Evolutionary conservation across 2,113 vertebrate species (phyloP).

Genomic region (Amazona vittata): DNA sequence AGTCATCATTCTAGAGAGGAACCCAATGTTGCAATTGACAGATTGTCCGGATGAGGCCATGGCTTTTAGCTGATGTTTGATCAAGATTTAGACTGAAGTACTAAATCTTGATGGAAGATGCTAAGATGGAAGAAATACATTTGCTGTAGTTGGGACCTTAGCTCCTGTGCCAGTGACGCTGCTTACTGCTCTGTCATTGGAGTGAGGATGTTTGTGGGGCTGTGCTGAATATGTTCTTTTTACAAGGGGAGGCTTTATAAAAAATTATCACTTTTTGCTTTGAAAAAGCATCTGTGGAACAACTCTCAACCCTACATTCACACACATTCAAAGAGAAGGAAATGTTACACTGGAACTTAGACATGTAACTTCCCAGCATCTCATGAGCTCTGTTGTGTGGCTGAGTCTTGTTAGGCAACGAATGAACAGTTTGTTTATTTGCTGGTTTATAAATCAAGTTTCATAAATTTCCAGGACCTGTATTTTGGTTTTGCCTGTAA

Average conservation of each 20-base stretch:
- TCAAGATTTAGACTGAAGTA: not conserved
- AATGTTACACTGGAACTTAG: not conserved
- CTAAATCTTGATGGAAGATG: not conserved
- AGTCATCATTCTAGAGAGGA: not conserved
- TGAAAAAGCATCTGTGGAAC: not conserved
- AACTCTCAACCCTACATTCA: not conserved
- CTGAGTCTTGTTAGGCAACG: not conserved
- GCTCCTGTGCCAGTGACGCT: not conserved
- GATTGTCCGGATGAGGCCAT: not conserved
- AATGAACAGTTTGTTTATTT: not conserved
- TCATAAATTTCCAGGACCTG: not conserved
- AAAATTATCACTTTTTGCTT: not conserved
- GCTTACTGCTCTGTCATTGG: not conserved
- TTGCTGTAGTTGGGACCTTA: not conserved
- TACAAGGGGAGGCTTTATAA: not conserved
- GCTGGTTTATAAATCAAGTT: not conserved
- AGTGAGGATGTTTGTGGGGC: fast-evolving
- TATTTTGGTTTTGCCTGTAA: not conserved
- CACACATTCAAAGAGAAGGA: not conserved
- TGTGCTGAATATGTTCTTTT: not conserved
- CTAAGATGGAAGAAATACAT: not conserved
- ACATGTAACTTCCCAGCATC: not conserved
- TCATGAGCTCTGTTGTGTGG: not conserved
- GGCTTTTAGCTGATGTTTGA: not conserved
- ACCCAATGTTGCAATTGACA: not conserved